phyloP scores from a whole-genome alignment of 2,888 invertebrate species.

The Polyommatus iphigenia region DNA sequence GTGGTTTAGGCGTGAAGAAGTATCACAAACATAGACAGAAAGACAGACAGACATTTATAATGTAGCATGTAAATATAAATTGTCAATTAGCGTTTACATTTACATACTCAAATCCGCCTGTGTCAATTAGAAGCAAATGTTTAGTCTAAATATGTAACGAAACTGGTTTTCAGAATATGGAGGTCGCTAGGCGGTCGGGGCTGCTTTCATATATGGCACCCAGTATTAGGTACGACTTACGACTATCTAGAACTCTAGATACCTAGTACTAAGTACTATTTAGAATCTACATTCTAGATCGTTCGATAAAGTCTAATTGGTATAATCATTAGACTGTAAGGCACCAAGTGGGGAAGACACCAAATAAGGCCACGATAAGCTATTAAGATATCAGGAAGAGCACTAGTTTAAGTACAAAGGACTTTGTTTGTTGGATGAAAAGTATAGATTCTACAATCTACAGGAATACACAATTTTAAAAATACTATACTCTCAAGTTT shows the following conservation, averaged over 20 bases:
- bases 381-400: not conserved
- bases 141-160: not conserved
- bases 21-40: no score
- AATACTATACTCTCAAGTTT: not conserved
- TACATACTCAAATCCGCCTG: not conserved
- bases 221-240: not conserved
- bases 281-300: not conserved
- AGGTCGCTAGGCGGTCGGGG: not conserved
- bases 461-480: not conserved
- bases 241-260: no score
- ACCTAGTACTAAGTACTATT: not conserved
- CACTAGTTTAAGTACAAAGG: not conserved
- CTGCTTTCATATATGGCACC: constrained; percentile 9
- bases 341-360: not conserved
- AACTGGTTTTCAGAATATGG: not conserved
- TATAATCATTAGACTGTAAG: not conserved
- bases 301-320: not conserved
- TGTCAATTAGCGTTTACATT: not conserved
- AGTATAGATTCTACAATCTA: not conserved
- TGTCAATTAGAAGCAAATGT: not conserved
- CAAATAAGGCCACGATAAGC: not conserved
- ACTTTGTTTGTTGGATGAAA: not conserved
- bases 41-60: not conserved
- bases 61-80: not conserved
- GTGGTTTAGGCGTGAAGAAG: no score